Percentiles rank a stretch among this genome's conserved stretches.
Conservation (phyloP, 2,113 vertebrate species). For the Percopsis transmontana region DNA sequence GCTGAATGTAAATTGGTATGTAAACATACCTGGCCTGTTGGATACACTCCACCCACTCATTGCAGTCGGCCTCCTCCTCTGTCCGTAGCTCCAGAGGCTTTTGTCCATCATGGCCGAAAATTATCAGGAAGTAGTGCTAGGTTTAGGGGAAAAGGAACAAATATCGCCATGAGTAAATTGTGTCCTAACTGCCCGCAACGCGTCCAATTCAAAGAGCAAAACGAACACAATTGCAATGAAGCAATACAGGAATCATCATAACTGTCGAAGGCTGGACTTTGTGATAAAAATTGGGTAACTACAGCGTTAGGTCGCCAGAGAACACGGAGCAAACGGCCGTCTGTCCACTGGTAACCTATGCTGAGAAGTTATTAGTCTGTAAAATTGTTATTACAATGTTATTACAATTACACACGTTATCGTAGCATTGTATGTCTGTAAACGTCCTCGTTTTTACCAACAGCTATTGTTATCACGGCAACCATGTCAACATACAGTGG, state of each 20-base stretch:
- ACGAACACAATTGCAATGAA: neutral
- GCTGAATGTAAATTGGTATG: neutral
- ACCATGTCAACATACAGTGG: neutral
- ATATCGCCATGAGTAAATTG: neutral
- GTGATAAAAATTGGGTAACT: no score
- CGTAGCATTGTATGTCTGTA: no score
- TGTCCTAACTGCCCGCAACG: neutral
- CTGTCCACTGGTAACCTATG: no score
- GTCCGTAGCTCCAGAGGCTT: conserved; percentile 93
- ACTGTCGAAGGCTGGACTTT: no score
- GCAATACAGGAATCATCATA: no score
- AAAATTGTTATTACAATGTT: no score
- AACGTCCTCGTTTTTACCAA: no score
- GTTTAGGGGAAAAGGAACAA: conserved; percentile 22
- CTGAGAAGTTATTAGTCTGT: no score
- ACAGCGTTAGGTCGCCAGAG: no score
- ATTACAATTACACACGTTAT: no score
- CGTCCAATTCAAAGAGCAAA: neutral
- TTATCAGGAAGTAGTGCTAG: conserved; percentile 93
- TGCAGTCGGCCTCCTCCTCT: conserved; percentile 90
- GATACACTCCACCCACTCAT: conserved; percentile 95
- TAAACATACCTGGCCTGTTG: conserved; percentile 89
- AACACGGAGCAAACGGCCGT: no score
- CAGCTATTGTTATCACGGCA: no score
- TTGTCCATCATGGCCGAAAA: conserved; percentile 95